Percentiles rank a stretch among this genome's conserved stretches.
Evolutionary conservation across 2,797 vertebrate species (phyloP).

Genomic region (Buceros bicornis): DNA sequence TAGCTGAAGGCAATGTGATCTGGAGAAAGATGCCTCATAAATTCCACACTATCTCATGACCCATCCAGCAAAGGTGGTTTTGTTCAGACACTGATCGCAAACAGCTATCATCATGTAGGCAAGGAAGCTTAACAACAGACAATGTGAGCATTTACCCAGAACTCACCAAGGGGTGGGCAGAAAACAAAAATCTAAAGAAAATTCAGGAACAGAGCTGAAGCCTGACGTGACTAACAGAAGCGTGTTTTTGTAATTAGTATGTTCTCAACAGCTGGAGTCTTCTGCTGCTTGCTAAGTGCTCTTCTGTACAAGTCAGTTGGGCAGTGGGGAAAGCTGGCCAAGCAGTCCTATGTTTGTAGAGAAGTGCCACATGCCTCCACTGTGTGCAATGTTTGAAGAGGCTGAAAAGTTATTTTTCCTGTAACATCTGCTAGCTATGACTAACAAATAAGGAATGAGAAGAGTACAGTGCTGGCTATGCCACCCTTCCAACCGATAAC

Average conservation of each 20-base stretch:
- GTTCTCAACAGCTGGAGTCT: not conserved
- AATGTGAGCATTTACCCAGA: not conserved
- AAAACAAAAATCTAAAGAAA: not conserved
- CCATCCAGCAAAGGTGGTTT: conserved; percentile 8
- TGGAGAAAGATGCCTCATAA: conserved; percentile 51
- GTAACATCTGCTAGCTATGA: not conserved
- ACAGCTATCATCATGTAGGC: not conserved
- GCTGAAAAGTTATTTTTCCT: not conserved
- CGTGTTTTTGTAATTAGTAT: not conserved
- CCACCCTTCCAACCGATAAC: not conserved
- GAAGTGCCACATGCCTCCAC: not conserved
- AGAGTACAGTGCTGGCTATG: not conserved
- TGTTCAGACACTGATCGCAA: conserved; percentile 18
- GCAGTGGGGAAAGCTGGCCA: not conserved
- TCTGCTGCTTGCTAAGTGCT: not conserved
- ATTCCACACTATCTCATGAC: conserved; percentile 28
- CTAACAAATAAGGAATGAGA: not conserved
- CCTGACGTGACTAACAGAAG: not conserved
- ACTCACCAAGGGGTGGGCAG: not conserved
- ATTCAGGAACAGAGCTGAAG: not conserved
- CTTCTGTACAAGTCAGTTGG: not conserved
- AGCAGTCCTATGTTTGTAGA: not conserved
- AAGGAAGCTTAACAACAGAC: not conserved
- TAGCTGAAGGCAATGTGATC: conserved; percentile 39
- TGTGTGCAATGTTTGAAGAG: not conserved